Evolutionary conservation across 2,888 invertebrate genomes (phyloP).

Genomic region (Eulithis prunata): DNA sequence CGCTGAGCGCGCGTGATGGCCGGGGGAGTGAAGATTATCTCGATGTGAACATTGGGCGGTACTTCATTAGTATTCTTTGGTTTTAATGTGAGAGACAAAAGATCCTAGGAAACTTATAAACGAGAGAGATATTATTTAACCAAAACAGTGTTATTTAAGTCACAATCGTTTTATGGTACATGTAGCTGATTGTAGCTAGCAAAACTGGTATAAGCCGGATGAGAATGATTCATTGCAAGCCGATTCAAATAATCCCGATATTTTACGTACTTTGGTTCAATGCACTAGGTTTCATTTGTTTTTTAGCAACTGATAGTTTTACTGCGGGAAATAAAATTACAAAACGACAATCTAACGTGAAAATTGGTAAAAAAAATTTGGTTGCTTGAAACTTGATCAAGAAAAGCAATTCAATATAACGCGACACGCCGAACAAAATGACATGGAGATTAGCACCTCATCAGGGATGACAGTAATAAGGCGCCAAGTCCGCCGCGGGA

Average conservation of each 20-base stretch:
- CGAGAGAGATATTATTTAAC: too few species aligned
- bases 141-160: background rate
- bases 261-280: conserved; percentile 15
- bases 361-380: too few species aligned
- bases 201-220: conserved; percentile 50
- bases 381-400: too few species aligned
- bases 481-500: conserved; percentile 24
- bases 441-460: conserved; percentile 16
- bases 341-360: too few species aligned
- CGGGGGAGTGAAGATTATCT: conserved; percentile 14
- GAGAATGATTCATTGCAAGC: conserved; percentile 50
- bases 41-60: background rate
- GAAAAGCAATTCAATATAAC: too few species aligned
- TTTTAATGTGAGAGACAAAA: too few species aligned
- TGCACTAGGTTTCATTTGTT: too few species aligned
- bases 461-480: conserved; percentile 13
- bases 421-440: too few species aligned
- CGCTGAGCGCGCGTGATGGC: conserved; percentile 6
- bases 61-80: background rate
- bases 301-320: too few species aligned
- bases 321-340: too few species aligned
- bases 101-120: too few species aligned
- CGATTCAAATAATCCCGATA: conserved; percentile 48
- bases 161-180: background rate
- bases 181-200: too few species aligned